A percentile compares a stretch with the other conserved stretches of the same genome.
Evolutionary conservation across 2,888 invertebrate genomes (phyloP).

Genomic region (Harmothoe impar): DNA sequence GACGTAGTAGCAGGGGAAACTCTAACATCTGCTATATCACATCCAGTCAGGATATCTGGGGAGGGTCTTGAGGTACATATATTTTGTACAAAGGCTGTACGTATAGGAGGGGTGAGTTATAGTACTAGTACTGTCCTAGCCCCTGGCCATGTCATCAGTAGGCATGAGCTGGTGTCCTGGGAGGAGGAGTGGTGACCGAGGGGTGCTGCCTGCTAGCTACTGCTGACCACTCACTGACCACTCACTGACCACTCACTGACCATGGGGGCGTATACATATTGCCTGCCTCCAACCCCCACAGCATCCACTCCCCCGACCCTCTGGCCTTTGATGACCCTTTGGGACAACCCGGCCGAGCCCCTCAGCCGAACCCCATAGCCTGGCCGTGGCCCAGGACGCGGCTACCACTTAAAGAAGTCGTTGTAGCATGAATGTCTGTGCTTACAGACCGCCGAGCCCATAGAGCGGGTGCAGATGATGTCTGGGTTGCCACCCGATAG

Average conservation of each 20-base stretch:
- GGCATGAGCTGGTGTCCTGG: slow-evolving; percentile 9
- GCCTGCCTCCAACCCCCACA: not conserved
- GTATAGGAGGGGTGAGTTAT: too few species aligned
- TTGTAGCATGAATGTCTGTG: not conserved
- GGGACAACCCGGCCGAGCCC: not conserved
- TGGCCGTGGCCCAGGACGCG: not conserved
- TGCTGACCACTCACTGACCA: not conserved
- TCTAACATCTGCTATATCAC: too few species aligned
- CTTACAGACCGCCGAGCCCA: not conserved
- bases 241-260: too few species aligned
- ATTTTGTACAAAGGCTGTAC: too few species aligned
- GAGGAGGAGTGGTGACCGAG: not conserved
- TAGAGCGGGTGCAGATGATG: not conserved
- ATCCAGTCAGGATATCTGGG: too few species aligned
- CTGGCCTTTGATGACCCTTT: slow-evolving; percentile 24
- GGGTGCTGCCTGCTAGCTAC: not conserved
- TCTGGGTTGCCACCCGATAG: not conserved
- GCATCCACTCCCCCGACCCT: slow-evolving; percentile 1
- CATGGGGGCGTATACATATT: not conserved
- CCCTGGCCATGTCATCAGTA: slow-evolving; percentile 25
- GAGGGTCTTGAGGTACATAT: too few species aligned
- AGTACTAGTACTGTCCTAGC: not conserved
- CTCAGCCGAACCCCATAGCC: not conserved
- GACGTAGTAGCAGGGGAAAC: too few species aligned
- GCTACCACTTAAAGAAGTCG: not conserved